Evolutionary conservation across 1,140 invertebrate species (phyloP).

Genomic region (Musca domestica): DNA sequence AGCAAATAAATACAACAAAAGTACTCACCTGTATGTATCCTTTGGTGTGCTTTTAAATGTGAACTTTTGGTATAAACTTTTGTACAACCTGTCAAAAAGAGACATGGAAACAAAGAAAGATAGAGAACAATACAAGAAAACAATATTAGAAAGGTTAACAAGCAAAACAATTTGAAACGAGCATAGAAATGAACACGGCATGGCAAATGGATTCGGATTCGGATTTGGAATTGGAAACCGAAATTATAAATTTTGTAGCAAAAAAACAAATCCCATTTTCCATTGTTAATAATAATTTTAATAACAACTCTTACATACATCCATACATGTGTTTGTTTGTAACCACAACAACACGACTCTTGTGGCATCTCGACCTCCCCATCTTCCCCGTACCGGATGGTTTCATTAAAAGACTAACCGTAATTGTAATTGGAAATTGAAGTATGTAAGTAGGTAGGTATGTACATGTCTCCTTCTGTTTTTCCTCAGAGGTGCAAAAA

Average conservation of each 20-base stretch:
- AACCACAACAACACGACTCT: conserved; percentile 16
- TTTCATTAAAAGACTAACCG: too few relatives aligned
- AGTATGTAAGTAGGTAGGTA: background rate
- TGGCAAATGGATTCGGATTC: too few relatives aligned
- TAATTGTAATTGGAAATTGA: background rate
- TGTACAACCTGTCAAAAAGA: conserved; percentile 76
- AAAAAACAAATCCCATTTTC: background rate
- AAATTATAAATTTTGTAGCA: conserved; percentile 18
- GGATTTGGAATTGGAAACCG: background rate
- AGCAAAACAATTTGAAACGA: background rate
- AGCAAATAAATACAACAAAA: background rate
- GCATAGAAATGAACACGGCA: background rate
- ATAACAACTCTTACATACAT: conserved; percentile 16
- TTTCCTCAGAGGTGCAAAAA: background rate
- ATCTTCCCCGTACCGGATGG: background rate
- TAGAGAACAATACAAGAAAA: background rate
- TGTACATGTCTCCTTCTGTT: background rate
- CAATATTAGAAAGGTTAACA: conserved; percentile 17
- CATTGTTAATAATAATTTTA: background rate
- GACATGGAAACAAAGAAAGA: conserved; percentile 28
- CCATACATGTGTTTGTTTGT: too few relatives aligned
- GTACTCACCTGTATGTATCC: conserved; percentile 92
- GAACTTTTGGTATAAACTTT: conserved; percentile 99
- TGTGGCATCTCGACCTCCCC: background rate
- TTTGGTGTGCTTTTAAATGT: conserved; percentile 96